phyloP scores from a whole-genome alignment of 1,140 invertebrate genomes.

The Brachionus plicatilis region DNA sequence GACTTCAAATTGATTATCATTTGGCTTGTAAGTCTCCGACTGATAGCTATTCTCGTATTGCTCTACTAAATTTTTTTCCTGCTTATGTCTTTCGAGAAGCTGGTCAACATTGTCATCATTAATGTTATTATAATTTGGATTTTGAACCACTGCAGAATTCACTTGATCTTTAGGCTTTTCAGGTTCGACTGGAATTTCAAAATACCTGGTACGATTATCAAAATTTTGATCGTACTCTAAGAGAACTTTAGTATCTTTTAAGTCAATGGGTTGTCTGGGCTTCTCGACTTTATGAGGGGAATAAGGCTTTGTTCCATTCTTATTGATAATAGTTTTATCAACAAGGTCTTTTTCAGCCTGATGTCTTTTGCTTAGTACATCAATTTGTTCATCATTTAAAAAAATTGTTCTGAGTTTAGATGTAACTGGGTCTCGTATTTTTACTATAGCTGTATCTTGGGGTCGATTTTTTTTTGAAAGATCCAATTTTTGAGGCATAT shows the following conservation, averaged over 20 bases:
- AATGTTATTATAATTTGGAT: not conserved
- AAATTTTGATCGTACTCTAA: not conserved
- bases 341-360: constrained; percentile 4
- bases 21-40: not conserved
- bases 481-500: not conserved
- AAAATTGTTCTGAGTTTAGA: constrained; percentile 18
- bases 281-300: not conserved
- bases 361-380: constrained; percentile 12
- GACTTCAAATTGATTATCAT: not conserved
- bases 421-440: constrained; percentile 31
- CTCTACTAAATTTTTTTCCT: constrained; percentile 13
- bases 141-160: not conserved
- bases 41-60: not conserved
- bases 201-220: not conserved
- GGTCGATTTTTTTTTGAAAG: not conserved
- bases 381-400: constrained; percentile 36
- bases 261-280: not conserved
- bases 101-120: not conserved
- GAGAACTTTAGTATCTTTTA: not conserved
- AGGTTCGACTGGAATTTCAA: not conserved
- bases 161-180: not conserved
- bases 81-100: not conserved
- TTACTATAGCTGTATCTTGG: constrained; percentile 7
- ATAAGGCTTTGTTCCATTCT: not conserved
- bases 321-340: constrained; percentile 4